Base-by-base conservation (phyloP, 2,888 invertebrate genomes). In the Amphipyra berbera region DNA sequence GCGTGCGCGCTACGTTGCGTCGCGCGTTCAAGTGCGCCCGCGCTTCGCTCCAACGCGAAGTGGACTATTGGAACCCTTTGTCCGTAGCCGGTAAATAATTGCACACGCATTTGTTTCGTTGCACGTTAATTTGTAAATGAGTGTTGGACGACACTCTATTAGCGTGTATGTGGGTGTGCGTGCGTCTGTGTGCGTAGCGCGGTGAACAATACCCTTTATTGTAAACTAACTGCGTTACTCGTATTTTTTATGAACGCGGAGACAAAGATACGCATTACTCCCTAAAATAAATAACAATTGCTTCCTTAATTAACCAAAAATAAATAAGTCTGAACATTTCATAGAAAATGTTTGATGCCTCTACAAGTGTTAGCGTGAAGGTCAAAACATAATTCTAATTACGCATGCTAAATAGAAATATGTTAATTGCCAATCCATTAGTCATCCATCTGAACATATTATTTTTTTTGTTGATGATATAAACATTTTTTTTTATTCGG, bases 21-120 rank as follows among this genome's bases (percentile, higher is more conserved):
- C 84, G 88, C 89, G 89, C 86, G 79, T 70, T 78, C 73, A 84
- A 88, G 85, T 91, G 91, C 89, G 90, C 89, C 73, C 79, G 88
- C 90, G 88, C 86, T 73, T 73, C 49, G 55, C 56, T 66, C 68
- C 72, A 50, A 45, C 61, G 52, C 66, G 59, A 67, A 73, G 59
- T 70, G 73, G 68, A 76, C 75, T 75, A 80, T 74, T 72, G 81
- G 68, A 79, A 82, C 84, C 84, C 90, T 88, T 90, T 89, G 90
- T 89, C 82, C 86, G 76, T 52, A 64, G 67, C 72, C 78, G 82
- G 82, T 76, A 81, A 86, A 83, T 85, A 85, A 86, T 85, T 88
- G 84, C 85, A 85, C 81, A 77, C 81, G 82, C 73, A 79, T 82
- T 85, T 83, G 82, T 83, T 79, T 82, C 76, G 76, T 68, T 83